Conservation (phyloP, 2,888 invertebrate species). For the Rhagonycha lutea region DNA sequence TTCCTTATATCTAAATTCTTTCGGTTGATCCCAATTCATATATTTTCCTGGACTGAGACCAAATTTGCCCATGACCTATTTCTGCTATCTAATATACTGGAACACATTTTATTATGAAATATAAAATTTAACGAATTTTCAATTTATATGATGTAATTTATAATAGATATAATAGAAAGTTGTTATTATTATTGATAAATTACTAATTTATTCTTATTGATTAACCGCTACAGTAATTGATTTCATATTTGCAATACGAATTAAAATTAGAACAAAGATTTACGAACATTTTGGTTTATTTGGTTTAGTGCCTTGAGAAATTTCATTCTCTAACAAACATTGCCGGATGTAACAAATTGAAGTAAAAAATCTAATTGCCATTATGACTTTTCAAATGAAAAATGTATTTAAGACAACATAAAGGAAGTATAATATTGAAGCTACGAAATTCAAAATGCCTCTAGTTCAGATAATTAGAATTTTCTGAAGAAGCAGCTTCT, state of each 20-base stretch:
- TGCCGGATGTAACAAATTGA: no score
- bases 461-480: no score
- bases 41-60: constrained; percentile 21
- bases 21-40: constrained; percentile 8
- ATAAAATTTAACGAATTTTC: not conserved
- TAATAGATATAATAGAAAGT: not conserved
- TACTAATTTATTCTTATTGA: not conserved
- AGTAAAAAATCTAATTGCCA: no score
- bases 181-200: not conserved
- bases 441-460: no score
- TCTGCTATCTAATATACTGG: constrained; percentile 7
- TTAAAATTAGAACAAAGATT: not conserved
- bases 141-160: not conserved
- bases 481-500: no score
- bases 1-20: constrained; percentile 8
- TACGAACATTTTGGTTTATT: not conserved
- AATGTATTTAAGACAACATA: no score
- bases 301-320: not conserved
- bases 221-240: not conserved
- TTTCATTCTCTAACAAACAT: not conserved
- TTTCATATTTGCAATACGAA: not conserved
- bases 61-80: constrained; percentile 25
- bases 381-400: no score
- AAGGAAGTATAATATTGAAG: no score
- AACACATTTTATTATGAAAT: not conserved